Percentiles rank a stretch among this genome's conserved stretches.
Evolutionary conservation across 2,888 invertebrate genomes (phyloP).

Genomic region (Reticulitermes lucifugus): DNA sequence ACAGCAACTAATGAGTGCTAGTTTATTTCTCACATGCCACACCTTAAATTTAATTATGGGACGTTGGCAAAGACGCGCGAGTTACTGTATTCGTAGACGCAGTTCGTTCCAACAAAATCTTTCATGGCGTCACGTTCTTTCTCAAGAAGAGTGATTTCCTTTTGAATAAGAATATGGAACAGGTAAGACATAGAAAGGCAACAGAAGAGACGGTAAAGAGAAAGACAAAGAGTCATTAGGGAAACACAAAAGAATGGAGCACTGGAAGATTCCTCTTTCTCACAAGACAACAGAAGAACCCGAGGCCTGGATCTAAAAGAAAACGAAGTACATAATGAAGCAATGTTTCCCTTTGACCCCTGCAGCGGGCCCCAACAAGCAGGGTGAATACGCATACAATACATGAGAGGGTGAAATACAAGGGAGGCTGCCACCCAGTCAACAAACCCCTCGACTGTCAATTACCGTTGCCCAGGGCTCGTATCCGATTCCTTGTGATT

Average conservation of each 20-base stretch:
- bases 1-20: no score
- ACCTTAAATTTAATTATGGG: background rate
- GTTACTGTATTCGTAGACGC: no score
- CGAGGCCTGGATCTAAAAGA: background rate
- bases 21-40: background rate
- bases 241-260: slow-evolving; percentile 40
- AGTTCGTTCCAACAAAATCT: no score
- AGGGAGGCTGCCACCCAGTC: background rate
- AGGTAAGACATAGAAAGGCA: no score
- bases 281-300: slow-evolving; percentile 32
- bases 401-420: background rate
- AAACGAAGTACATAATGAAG: slow-evolving; percentile 46
- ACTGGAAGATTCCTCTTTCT: background rate
- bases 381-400: background rate
- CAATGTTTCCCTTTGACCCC: slow-evolving; percentile 7
- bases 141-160: no score
- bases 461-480: slow-evolving; percentile 46
- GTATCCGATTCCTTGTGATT: slow-evolving; percentile 31
- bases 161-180: no score
- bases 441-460: slow-evolving; percentile 48
- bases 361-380: slow-evolving; percentile 21
- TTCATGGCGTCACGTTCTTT: no score
- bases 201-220: slow-evolving; percentile 36
- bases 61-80: background rate
- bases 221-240: slow-evolving; percentile 51